These are phyloP conservation scores for Brachionus manjavacas DNA, from an alignment of 1,140 invertebrate genomes.

Conservation along the genomic window DNA sequence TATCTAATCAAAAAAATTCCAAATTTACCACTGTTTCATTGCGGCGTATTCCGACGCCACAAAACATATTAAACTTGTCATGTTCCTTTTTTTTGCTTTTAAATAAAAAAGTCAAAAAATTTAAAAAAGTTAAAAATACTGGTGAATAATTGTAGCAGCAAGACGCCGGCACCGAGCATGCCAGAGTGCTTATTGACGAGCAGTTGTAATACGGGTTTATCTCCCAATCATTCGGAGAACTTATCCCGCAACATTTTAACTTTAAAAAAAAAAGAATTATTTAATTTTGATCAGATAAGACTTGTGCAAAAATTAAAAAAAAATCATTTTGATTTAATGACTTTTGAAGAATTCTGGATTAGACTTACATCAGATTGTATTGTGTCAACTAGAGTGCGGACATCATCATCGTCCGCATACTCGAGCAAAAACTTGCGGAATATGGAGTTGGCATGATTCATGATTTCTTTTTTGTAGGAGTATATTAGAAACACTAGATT, in stretches of 20 bases:
- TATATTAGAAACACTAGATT: neutral
- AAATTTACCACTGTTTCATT: neutral
- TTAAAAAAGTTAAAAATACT: neutral
- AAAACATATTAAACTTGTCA: conserved; percentile 19
- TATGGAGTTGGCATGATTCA: conserved; percentile 10
- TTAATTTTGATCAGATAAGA: neutral
- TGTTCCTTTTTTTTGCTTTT: neutral
- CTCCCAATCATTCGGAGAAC: conserved; percentile 36
- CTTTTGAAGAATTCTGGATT: no score
- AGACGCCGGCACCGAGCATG: conserved; percentile 12
- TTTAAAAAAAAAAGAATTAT: neutral
- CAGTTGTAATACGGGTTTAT: conserved; percentile 25
- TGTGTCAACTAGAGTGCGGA: neutral
- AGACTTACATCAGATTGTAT: conserved; percentile 27
- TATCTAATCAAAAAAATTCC: neutral
- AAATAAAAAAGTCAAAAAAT: neutral
- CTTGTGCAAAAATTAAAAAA: no score
- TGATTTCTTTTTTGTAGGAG: conserved; percentile 13
- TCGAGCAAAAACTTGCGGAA: conserved; percentile 1
- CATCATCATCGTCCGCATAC: conserved; percentile 22
- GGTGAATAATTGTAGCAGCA: conserved; percentile 28
- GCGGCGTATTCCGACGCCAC: neutral
- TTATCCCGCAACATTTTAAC: conserved; percentile 33
- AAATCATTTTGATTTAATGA: no score
- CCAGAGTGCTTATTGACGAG: conserved; percentile 9